Percentiles rank a stretch among this genome's conserved stretches.
Conservation (phyloP, 2,113 vertebrate species). For the Cathartes aura region DNA sequence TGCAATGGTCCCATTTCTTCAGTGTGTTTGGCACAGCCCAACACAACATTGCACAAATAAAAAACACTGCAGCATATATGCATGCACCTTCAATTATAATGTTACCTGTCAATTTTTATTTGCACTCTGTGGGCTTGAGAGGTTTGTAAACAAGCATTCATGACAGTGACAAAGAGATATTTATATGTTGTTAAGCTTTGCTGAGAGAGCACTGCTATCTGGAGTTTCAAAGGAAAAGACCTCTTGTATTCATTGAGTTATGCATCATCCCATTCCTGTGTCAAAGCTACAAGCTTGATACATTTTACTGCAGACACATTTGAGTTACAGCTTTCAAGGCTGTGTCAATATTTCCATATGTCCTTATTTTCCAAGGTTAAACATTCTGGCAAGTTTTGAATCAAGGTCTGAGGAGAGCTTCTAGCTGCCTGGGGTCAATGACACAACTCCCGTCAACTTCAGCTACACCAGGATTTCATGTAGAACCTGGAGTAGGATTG, state of each 20-base stretch:
- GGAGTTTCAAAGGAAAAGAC: conserved; percentile 35
- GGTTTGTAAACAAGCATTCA: conserved; percentile 50
- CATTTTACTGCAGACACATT: background rate
- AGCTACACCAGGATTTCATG: background rate
- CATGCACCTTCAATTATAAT: background rate
- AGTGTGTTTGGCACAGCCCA: background rate
- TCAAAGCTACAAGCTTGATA: conserved; percentile 12
- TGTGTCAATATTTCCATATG: conserved; percentile 20
- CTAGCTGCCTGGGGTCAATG: background rate
- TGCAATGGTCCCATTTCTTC: conserved; percentile 14
- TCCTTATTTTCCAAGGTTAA: conserved; percentile 30
- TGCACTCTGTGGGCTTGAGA: background rate
- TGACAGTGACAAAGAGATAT: conserved; percentile 32
- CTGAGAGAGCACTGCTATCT: background rate
- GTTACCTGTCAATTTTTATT: conserved; percentile 33
- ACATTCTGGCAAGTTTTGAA: conserved; percentile 6
- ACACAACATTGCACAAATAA: background rate
- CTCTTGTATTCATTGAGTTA: background rate
- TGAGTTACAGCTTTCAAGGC: conserved; percentile 1
- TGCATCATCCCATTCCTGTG: background rate
- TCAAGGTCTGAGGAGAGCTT: background rate
- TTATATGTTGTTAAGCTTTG: conserved; percentile 30
- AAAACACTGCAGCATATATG: background rate
- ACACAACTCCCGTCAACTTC: background rate
- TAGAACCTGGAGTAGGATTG: background rate